These are phyloP conservation scores for Haemorhous mexicanus DNA, from an alignment of 2,113 vertebrate genomes.

Conservation along the genomic window DNA sequence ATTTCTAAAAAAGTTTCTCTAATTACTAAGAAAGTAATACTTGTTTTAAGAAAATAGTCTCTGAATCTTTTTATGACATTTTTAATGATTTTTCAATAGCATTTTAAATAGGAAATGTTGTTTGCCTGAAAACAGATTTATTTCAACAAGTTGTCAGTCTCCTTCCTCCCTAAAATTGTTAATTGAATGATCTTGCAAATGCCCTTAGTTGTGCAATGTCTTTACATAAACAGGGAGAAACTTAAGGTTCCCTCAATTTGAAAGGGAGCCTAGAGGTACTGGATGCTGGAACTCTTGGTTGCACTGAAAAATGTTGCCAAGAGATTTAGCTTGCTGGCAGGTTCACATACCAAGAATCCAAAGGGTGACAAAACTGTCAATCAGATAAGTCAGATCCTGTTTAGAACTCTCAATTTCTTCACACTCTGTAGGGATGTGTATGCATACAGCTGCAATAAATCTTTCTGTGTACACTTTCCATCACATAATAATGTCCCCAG, in stretches of 20 bases:
- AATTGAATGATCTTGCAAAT: background rate
- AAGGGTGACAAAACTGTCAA: background rate
- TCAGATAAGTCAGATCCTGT: background rate
- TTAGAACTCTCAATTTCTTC: background rate
- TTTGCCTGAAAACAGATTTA: background rate
- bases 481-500: background rate
- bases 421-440: background rate
- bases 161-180: background rate
- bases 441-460: background rate
- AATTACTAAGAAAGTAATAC: background rate
- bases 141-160: background rate
- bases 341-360: background rate
- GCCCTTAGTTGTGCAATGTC: background rate
- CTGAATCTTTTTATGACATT: background rate
- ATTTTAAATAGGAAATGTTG: background rate
- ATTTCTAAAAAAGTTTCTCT: background rate
- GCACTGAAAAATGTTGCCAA: background rate
- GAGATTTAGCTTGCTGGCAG: background rate
- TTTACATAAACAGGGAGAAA: background rate
- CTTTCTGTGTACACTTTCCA: fast-evolving
- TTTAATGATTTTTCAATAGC: background rate
- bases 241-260: background rate
- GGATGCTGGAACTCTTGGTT: background rate
- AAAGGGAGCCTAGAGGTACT: background rate
- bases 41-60: background rate